Evolutionary conservation across 2,888 invertebrate species (phyloP).

Genomic region (Cecidostiba fungosa): DNA sequence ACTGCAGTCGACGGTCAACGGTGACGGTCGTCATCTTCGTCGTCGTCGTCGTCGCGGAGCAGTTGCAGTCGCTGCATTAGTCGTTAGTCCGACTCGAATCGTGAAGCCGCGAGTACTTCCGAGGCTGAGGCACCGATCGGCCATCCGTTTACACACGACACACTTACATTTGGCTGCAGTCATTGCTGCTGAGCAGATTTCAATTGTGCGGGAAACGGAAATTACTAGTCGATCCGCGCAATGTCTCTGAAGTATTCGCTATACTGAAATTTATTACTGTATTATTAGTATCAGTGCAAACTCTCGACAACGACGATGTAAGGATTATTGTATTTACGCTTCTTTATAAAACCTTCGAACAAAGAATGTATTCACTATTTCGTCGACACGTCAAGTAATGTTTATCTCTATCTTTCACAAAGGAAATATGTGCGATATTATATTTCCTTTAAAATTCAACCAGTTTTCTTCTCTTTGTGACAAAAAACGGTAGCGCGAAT

Average conservation of each 20-base stretch:
- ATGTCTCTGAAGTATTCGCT: too few species aligned
- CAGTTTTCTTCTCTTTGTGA: neutral
- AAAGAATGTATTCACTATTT: neutral
- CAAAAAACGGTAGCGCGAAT: neutral
- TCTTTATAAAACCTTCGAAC: too few species aligned
- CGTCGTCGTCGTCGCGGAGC: neutral
- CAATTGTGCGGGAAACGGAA: neutral
- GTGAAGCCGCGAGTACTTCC: slow-evolving; percentile 68
- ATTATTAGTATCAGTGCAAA: too few species aligned
- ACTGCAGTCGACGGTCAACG: slow-evolving; percentile 69
- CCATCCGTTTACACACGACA: neutral
- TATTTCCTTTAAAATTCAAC: neutral
- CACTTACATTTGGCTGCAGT: neutral
- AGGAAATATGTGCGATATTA: neutral
- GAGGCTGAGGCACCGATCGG: neutral
- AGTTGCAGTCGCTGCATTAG: neutral
- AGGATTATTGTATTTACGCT: neutral
- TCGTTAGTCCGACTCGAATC: slow-evolving; percentile 73
- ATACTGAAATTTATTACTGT: too few species aligned
- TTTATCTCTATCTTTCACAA: too few species aligned
- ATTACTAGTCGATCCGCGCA: too few species aligned
- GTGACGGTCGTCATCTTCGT: slow-evolving; percentile 67
- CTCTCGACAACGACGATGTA: neutral
- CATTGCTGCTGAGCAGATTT: too few species aligned
- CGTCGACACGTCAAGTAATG: too few species aligned